Evolutionary conservation across 2,113 vertebrate genomes (phyloP), one percentile per base, ranked within the genome.

Genomic region (Xiphophorus hellerii): DNA sequence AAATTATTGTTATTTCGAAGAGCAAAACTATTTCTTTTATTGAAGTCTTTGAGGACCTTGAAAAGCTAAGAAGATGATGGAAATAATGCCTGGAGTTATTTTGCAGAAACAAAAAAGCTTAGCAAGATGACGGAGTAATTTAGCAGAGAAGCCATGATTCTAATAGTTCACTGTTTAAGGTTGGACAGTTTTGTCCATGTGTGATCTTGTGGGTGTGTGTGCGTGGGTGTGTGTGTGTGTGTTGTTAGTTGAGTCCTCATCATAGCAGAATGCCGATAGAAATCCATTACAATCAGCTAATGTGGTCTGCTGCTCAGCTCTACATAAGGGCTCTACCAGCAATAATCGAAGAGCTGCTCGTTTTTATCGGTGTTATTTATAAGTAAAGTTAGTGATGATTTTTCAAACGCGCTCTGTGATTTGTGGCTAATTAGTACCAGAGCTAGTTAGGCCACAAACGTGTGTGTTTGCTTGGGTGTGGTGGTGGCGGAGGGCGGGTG

Each of bases 311-410:
- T 73, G 74, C 71, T 83, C 78, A 80, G 86, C 84, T 89, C 79
- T 83, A 82, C 91, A 76, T 89, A 89, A 85, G 78, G 86, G 70
- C 85, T 90, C 84, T 84, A 88, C 90, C 89, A 62, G 82, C 85
- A 87, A 87, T 77, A 86, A 89, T 93, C 87, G 77, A 91, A 90
- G 78, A 82, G 29, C 73, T 88, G 78, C 82, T 89, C 80, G 90
- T 92, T 91, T 92, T 90, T 91, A 92, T 88, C 86, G 88, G 62
- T 84, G 82, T 92, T 91, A 87, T 92, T 93, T 92, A 89, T 91
- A 78, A 84, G 84, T 87, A 81, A 89, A 85, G 75, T 80, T 84
- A 75, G 85, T 76, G 87, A 93, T 92, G 86, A 87, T 90, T 92
- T 28, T 90, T 90, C 84, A 90, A 87, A 91, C 87, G 90, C 85